Evolutionary conservation across 92 coral and sea anemone genomes (phyloP), one percentile per base, ranked within the genome.

Genomic region (Phenganax subtilis): DNA sequence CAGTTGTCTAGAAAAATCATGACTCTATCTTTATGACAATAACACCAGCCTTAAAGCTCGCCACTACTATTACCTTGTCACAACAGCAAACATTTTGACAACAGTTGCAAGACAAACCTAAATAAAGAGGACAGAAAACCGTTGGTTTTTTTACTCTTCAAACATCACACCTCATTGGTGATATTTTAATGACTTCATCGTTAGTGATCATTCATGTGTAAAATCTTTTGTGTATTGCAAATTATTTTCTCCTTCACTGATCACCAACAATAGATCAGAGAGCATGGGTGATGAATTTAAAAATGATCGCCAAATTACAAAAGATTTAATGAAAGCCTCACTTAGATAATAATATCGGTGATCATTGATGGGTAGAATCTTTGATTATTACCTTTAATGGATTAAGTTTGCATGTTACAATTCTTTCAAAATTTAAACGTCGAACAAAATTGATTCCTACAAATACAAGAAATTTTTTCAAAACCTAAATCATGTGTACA

Each of bases 41-140:
- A 5, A 37, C 5, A 75, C 0, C 20, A 52, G 62, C 20, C 28
- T 3, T n/a, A 9, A 30, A 20, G 31, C 66, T 10, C 11, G 12
- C 16, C 55, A 58, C 53, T 25, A 37, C 47, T 37, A 37, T 44
- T 85, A 92, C 99, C 93, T 90, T 83, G 99, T 96, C 57, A 92
- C 87, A 54, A 77, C 84, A 44, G 99, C 99, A 86, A 96, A 96
- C 90, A 92, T 88, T 37, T 89, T 87, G 1, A 92, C 99, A 29
- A 91, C 90, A 9, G 90, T 88, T 27, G 99, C 90, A 53, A 96
- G 86, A 72, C 99, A 96, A 15, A 92, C 93, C 99, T 96, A 77
- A 20, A 74, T 55, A 51, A 16, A 61, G 7, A 37, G 73, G 17
- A 8, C 31, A 57, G 16, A 53, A 64, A 62, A 30, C 31, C 2